Evolutionary conservation across 2,113 vertebrate genomes (phyloP), one percentile per base, ranked within the genome.

Genomic region (Nycticorax nycticorax): DNA sequence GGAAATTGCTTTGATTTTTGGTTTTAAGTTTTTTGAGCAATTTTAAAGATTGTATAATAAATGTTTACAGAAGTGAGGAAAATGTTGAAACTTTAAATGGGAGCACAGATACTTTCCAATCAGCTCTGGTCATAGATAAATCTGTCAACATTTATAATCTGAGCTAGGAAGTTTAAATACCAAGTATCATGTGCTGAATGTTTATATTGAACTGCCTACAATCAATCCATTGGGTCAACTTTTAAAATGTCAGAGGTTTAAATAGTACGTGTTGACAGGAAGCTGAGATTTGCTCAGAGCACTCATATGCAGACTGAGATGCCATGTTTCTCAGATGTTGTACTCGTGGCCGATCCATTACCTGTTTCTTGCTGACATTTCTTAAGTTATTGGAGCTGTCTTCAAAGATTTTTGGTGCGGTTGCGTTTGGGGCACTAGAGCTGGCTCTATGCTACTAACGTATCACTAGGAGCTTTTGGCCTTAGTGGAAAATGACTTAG

Each of bases 201-300:
- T 93, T 93, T 93, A 60, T 95, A 89, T 93, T 92, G 93, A 96
- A 45, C 76, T 87, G 47, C 71, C 59, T 92, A 80, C 83, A 84
- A 93, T 89, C 85, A 92, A 77, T 96, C 89, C 74, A 64, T n/a
- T 66, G 92, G 80, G 95, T 93, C 79, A 94, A 39, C 83, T 84
- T 95, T 72, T 78, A 72, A 93, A 97, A 94, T 96, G 94, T 96
- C 95, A 96, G 43, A 57, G 57, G 45, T 93, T 94, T 94, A 87
- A 93, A 85, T 50, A 56, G n/a, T 50, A 57, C 1, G 8, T 89
- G 80, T 78, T 82, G 91, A 60, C 50, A 87, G 88, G 68, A 81
- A 78, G 73, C 47, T 82, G 92, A 81, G 88, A 78, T 94, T 60
- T 91, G 52, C 80, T 94, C 48, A 64, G 91, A 91, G 53, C 27